Evolutionary conservation across 2,888 invertebrate species (phyloP).

Genomic region (Stegana nigrithorax): DNA sequence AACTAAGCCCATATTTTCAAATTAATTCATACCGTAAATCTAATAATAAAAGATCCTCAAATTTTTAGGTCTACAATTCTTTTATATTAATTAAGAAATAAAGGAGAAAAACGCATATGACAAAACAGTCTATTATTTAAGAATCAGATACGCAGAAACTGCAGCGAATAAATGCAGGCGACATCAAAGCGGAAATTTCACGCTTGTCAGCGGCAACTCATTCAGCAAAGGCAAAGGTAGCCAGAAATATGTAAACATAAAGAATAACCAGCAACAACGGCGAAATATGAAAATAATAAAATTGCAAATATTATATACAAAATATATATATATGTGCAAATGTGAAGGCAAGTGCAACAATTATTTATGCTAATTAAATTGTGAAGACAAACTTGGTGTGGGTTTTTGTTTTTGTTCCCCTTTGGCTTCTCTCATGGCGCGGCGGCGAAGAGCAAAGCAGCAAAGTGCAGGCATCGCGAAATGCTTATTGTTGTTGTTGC

Average conservation of each 20-base stretch:
- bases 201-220: slow-evolving; percentile 49
- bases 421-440: slow-evolving; percentile 7
- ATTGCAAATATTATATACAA: slow-evolving; percentile 15
- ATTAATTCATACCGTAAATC: too few relatives aligned
- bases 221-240: slow-evolving; percentile 29
- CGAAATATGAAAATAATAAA: slow-evolving; percentile 2
- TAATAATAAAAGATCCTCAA: too few relatives aligned
- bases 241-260: background rate
- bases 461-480: background rate
- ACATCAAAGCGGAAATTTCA: slow-evolving; percentile 44
- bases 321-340: too few relatives aligned
- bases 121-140: slow-evolving; percentile 26
- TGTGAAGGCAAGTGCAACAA: slow-evolving; percentile 10
- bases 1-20: too few relatives aligned
- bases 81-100: too few relatives aligned
- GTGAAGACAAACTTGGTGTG: slow-evolving; percentile 26
- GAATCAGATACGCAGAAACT: slow-evolving; percentile 13
- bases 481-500: slow-evolving; percentile 5
- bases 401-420: background rate
- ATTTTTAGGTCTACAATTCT: too few relatives aligned
- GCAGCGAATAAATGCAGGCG: slow-evolving; percentile 27
- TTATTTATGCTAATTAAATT: slow-evolving; percentile 48
- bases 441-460: slow-evolving; percentile 11
- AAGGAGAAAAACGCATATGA: too few relatives aligned
- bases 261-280: background rate